phyloP scores from a whole-genome alignment of 2,113 vertebrate species.

The Sigmodon hispidus region DNA sequence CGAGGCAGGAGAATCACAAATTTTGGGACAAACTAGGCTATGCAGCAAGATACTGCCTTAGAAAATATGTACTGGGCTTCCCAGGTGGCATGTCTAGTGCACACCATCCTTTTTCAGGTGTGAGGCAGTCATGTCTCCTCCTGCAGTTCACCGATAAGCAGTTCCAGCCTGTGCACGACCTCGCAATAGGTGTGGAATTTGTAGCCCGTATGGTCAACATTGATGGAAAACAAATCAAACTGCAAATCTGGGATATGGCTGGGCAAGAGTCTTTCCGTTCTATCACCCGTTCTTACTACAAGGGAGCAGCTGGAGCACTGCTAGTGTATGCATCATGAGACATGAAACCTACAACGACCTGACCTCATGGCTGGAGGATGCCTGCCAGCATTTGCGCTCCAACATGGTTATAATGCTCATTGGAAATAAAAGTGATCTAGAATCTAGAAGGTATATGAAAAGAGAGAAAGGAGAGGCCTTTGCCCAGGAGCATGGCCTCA shows the following conservation, averaged over 20 bases:
- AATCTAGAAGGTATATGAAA: conserved; percentile 82
- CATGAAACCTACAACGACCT: too few relatives aligned
- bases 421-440: conserved; percentile 86
- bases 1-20: not conserved
- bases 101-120: conserved; percentile 83
- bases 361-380: too few relatives aligned
- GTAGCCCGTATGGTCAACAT: too few relatives aligned
- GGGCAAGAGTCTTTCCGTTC: too few relatives aligned
- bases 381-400: too few relatives aligned
- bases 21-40: too few relatives aligned
- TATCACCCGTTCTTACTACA: too few relatives aligned
- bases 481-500: conserved; percentile 84
- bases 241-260: too few relatives aligned
- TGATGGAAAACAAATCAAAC: too few relatives aligned
- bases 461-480: conserved; percentile 86
- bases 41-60: not conserved
- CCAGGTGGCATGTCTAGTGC: fast-evolving
- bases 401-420: too few relatives aligned
- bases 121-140: conserved; percentile 95
- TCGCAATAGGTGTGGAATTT: conserved; percentile 97
- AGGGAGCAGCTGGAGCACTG: too few relatives aligned
- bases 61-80: not conserved
- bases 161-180: conserved; percentile 94
- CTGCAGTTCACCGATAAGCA: conserved; percentile 96
- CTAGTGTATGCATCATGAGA: too few relatives aligned